phyloP scores from a whole-genome alignment of 2,113 vertebrate species.

The Caranx melampygus region DNA sequence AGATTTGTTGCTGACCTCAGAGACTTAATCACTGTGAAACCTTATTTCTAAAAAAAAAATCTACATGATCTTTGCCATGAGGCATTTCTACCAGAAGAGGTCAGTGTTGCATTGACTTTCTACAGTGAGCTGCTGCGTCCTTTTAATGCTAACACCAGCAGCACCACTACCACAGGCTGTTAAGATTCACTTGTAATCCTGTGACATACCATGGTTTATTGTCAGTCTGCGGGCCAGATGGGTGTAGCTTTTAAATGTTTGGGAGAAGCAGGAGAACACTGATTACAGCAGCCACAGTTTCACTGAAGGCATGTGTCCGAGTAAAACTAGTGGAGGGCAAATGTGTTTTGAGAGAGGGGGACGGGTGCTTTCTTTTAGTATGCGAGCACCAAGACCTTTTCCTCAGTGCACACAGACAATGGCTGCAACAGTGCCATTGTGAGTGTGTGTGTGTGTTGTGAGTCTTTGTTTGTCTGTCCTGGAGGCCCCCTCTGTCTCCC shows the following conservation, averaged over 20 bases:
- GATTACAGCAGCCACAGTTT: slow-evolving; percentile 34
- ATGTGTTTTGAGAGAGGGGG: slow-evolving; percentile 21
- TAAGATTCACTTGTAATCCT: slow-evolving; percentile 42
- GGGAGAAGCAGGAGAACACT: slow-evolving; percentile 36
- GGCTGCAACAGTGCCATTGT: slow-evolving; percentile 67
- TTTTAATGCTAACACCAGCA: slow-evolving; percentile 22
- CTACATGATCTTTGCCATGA: slow-evolving; percentile 25
- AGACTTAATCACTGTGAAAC: slow-evolving; percentile 17
- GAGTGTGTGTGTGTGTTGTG: slow-evolving; percentile 63
- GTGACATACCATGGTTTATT: slow-evolving; percentile 45
- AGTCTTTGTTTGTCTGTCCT: slow-evolving; percentile 72
- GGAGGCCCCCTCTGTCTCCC: slow-evolving; percentile 71
- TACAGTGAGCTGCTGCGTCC: not conserved
- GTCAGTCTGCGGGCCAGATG: slow-evolving; percentile 25
- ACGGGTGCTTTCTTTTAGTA: slow-evolving; percentile 60
- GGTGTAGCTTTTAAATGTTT: slow-evolving; percentile 47
- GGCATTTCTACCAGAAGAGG: slow-evolving; percentile 77
- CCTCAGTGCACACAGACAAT: slow-evolving; percentile 74
- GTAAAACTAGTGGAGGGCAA: slow-evolving; percentile 12
- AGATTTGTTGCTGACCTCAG: slow-evolving; percentile 13
- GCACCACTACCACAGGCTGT: slow-evolving; percentile 11
- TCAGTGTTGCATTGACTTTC: slow-evolving; percentile 73
- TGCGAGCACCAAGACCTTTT: slow-evolving; percentile 67
- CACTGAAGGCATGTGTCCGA: not conserved
- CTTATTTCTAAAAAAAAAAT: not conserved